Percentiles rank a stretch among this genome's conserved stretches.
These are phyloP conservation scores for Sebastes umbrosus DNA, from an alignment of 2,797 vertebrate genomes.

Conservation along the genomic window DNA sequence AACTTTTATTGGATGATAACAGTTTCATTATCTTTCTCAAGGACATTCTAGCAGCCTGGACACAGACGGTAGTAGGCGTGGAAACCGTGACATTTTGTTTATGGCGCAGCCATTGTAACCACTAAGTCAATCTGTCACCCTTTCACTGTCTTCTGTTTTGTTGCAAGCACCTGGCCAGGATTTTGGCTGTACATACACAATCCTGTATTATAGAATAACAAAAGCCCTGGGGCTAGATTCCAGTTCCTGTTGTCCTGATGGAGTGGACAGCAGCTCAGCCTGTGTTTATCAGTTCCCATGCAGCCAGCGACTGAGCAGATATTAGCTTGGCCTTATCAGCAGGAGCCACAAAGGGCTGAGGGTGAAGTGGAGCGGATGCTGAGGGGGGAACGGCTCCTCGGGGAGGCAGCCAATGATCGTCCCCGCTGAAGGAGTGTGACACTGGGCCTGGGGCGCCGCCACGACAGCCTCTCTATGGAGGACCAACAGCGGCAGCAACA, in stretches of 20 bases:
- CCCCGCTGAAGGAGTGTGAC: constrained; percentile 34
- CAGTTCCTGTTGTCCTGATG: constrained; percentile 41
- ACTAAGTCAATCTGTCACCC: constrained; percentile 19
- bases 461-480: constrained; percentile 5
- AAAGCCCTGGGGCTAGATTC: constrained; percentile 19
- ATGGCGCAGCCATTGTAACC: constrained; percentile 11
- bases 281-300: constrained; percentile 38
- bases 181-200: constrained; percentile 19
- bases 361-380: constrained; percentile 44
- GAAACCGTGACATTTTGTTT: constrained; percentile 36
- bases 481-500: neutral
- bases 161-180: constrained; percentile 38
- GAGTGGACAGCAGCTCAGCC: constrained; percentile 42
- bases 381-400: constrained; percentile 25
- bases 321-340: constrained; percentile 67
- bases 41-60: constrained; percentile 15
- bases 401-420: constrained; percentile 45
- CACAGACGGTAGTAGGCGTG: neutral
- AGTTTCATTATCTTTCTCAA: constrained; percentile 3
- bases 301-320: constrained; percentile 42
- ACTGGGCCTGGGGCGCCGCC: constrained; percentile 21
- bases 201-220: constrained; percentile 41
- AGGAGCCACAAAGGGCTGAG: constrained; percentile 62
- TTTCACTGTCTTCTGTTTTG: constrained; percentile 27
- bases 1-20: neutral